A percentile compares a stretch with the other conserved stretches of the same genome.
These are phyloP conservation scores for Sarcophaga caerulescens DNA, from an alignment of 2,888 invertebrate genomes.

Conservation along the genomic window DNA sequence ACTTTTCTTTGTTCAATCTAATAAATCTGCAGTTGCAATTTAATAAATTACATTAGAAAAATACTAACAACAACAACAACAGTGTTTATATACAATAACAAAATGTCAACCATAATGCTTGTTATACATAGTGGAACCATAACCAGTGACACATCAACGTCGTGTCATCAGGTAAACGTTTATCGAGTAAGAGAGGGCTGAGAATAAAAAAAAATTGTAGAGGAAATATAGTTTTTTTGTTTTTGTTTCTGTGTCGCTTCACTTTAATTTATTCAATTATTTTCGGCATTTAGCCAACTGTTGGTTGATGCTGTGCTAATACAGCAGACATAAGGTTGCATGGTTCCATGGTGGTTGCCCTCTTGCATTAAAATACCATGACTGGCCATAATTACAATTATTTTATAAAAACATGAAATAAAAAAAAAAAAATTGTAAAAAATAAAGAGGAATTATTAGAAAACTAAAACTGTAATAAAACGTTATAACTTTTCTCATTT, in stretches of 20 bases:
- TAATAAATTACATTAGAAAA: conserved; percentile 28
- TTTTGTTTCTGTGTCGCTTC: neutral
- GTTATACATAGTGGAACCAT: no score
- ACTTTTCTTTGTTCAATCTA: conserved; percentile 7
- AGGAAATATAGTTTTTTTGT: no score
- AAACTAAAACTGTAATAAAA: no score
- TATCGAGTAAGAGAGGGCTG: no score
- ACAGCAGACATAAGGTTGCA: neutral
- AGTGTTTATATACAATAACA: no score
- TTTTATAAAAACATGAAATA: conserved; percentile 59
- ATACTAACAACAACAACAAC: neutral
- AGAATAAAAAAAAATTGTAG: no score
- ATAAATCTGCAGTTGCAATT: conserved; percentile 49
- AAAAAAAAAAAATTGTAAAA: neutral
- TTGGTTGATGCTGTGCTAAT: neutral
- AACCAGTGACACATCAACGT: no score
- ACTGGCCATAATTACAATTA: conserved; percentile 56
- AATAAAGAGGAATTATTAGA: no score
- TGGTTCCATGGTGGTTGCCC: no score
- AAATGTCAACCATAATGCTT: no score
- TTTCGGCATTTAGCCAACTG: conserved; percentile 60
- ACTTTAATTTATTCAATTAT: conserved; percentile 22
- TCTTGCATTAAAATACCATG: conserved; percentile 7
- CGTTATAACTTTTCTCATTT: no score
- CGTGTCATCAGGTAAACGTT: no score